Percentiles rank a stretch among this genome's conserved stretches.
Evolutionary conservation across 1,140 invertebrate genomes (phyloP).

Genomic region (Magallana gigas): DNA sequence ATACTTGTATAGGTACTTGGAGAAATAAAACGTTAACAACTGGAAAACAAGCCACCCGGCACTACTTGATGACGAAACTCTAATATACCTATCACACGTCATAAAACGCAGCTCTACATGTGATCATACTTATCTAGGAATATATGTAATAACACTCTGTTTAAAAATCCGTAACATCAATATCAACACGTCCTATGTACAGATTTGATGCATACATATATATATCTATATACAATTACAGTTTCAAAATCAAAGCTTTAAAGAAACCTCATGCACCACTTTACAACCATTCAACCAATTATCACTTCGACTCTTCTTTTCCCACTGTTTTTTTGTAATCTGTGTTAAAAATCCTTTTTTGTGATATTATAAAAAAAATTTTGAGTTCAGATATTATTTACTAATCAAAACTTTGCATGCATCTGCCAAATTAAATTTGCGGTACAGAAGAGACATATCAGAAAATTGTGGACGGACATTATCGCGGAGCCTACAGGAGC

Average conservation of each 20-base stretch:
- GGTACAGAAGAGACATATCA: not conserved
- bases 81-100: slow-evolving; percentile 30
- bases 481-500: not conserved
- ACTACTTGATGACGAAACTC: not conserved
- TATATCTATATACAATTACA: not conserved
- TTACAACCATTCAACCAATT: slow-evolving; percentile 30
- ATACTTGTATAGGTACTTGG: slow-evolving; percentile 8
- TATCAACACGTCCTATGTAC: not conserved
- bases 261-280: not conserved
- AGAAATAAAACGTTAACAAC: slow-evolving; percentile 12
- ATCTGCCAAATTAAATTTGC: not conserved
- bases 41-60: slow-evolving; percentile 17
- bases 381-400: no score
- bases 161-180: slow-evolving; percentile 35
- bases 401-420: no score
- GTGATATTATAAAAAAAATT: no score
- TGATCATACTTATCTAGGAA: slow-evolving; percentile 24
- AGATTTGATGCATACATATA: slow-evolving; percentile 19
- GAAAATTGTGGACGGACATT: not conserved
- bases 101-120: slow-evolving; percentile 15
- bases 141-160: slow-evolving; percentile 27
- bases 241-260: not conserved
- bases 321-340: not conserved
- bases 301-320: slow-evolving; percentile 26
- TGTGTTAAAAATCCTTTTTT: not conserved